phyloP scores from a whole-genome alignment of 1,140 invertebrate genomes.

The Zaprionus lachaisei region DNA sequence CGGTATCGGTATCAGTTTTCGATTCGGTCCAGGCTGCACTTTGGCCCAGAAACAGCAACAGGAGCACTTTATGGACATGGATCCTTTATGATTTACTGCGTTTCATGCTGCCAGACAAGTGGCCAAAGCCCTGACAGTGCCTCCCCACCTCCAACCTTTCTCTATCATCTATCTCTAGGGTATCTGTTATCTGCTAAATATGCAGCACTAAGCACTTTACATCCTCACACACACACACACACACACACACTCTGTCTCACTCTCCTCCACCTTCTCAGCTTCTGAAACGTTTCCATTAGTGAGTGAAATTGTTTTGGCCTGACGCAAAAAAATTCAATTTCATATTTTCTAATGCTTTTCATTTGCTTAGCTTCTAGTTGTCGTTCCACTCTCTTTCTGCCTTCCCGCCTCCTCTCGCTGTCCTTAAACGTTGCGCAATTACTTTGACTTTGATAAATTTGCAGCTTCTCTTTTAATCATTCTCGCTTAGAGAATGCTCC shows the following conservation, averaged over 20 bases:
- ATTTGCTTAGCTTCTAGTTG: slow-evolving; percentile 25
- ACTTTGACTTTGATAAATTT: slow-evolving; percentile 44
- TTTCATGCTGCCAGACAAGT: slow-evolving; percentile 45
- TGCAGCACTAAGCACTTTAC: slow-evolving; percentile 61
- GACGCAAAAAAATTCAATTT: slow-evolving; percentile 50
- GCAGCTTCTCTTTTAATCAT: slow-evolving; percentile 41
- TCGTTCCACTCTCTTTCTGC: not conserved
- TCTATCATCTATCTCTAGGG: slow-evolving; percentile 30
- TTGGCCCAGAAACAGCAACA: slow-evolving; percentile 10
- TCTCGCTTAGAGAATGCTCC: slow-evolving; percentile 16
- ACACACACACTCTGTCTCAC: not conserved
- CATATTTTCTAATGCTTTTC: slow-evolving; percentile 43
- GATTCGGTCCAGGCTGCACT: not conserved
- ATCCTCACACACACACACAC: not conserved
- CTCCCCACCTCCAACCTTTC: not conserved
- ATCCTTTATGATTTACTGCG: slow-evolving; percentile 76
- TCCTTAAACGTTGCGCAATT: slow-evolving; percentile 58
- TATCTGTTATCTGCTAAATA: slow-evolving; percentile 73
- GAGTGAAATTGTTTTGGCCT: slow-evolving; percentile 41
- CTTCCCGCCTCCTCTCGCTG: not conserved
- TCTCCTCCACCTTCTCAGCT: slow-evolving; percentile 6
- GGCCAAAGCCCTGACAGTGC: not conserved
- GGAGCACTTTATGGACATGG: slow-evolving; percentile 60
- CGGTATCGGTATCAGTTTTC: slow-evolving; percentile 38
- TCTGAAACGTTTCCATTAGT: slow-evolving; percentile 50